A percentile compares a stretch with the other conserved stretches of the same genome.
phyloP scores from a whole-genome alignment of 1,140 invertebrate species.

The Chlorops oryzae region DNA sequence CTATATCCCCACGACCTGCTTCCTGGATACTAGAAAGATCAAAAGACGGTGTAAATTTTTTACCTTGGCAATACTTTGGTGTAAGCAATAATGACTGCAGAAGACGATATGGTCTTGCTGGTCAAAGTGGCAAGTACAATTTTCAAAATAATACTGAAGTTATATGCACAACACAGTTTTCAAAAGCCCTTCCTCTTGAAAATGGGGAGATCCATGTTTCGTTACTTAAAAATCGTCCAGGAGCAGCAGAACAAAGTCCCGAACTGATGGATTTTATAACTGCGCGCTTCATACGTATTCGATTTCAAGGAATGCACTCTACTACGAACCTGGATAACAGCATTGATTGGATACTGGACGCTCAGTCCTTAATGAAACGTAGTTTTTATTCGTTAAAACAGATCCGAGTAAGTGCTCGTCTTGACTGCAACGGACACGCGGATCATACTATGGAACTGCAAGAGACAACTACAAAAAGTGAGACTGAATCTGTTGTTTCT shows the following conservation, averaged over 20 bases:
- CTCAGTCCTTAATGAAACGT: conserved; percentile 51
- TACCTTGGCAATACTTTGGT: conserved; percentile 86
- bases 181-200: conserved; percentile 72
- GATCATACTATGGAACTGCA: conserved; percentile 40
- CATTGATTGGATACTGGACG: conserved; percentile 46
- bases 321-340: conserved; percentile 42
- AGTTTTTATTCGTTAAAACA: conserved; percentile 89
- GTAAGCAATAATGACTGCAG: conserved; percentile 80
- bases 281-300: conserved; percentile 74
- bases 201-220: conserved; percentile 86
- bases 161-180: conserved; percentile 82
- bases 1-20: conserved; percentile 80
- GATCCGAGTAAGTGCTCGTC: conserved; percentile 81
- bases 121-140: conserved; percentile 65
- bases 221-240: conserved; percentile 70
- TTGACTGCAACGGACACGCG: conserved; percentile 86
- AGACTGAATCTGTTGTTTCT: too few species aligned
- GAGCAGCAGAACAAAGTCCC: conserved; percentile 59
- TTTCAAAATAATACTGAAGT: conserved; percentile 73
- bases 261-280: conserved; percentile 72
- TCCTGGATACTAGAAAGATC: conserved; percentile 88
- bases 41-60: conserved; percentile 61
- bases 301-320: conserved; percentile 61
- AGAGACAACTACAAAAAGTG: conserved; percentile 3
- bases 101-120: conserved; percentile 64